These are phyloP conservation scores for Pyrrhura leucotis DNA, from an alignment of 2,797 vertebrate genomes.

Conservation along the genomic window DNA sequence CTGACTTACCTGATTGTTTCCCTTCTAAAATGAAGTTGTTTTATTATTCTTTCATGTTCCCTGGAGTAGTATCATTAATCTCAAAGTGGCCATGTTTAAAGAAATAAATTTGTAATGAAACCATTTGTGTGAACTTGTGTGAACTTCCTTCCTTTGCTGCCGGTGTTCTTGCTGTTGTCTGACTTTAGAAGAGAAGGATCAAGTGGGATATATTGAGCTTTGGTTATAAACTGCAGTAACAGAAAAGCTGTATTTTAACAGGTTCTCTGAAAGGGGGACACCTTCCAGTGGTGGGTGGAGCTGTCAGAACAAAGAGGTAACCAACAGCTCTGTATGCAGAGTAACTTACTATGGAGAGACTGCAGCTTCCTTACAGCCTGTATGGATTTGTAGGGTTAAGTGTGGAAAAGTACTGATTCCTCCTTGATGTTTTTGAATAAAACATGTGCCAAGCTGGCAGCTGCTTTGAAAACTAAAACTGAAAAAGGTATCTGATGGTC, in stretches of 20 bases:
- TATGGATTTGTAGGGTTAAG: background rate
- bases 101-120: conserved; percentile 70
- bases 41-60: conserved; percentile 41
- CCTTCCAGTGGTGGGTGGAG: background rate
- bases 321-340: background rate
- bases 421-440: background rate
- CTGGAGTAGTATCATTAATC: conserved; percentile 11
- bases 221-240: background rate
- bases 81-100: conserved; percentile 59
- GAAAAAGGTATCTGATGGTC: background rate
- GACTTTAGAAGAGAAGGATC: background rate
- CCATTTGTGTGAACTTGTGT: background rate
- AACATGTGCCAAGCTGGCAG: background rate
- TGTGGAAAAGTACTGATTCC: background rate
- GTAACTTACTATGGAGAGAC: background rate
- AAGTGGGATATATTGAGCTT: background rate
- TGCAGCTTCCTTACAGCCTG: background rate
- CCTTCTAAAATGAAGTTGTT: conserved; percentile 26
- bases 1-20: conserved; percentile 18
- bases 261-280: background rate
- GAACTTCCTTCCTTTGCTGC: background rate
- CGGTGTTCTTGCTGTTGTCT: background rate
- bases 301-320: background rate
- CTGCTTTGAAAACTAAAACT: background rate
- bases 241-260: background rate